Conservation (phyloP, 2,888 invertebrate species). For the Ethmia dodecea region DNA sequence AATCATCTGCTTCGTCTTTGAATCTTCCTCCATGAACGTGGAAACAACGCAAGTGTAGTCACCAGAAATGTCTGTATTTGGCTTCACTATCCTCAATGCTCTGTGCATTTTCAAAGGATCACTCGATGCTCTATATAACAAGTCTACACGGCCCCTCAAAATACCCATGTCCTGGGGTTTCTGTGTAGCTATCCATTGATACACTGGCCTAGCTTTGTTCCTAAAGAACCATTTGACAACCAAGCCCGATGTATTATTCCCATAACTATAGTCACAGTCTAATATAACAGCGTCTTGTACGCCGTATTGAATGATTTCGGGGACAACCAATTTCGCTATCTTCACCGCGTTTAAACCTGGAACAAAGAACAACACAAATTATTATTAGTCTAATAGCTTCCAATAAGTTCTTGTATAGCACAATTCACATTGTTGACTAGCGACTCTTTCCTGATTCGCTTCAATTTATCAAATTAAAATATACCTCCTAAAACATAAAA, state of each 20-base stretch:
- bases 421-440: too few species aligned
- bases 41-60: conserved; percentile 86
- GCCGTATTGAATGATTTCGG: conserved; percentile 79
- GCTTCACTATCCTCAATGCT: conserved; percentile 84
- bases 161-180: conserved; percentile 82
- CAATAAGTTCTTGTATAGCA: too few species aligned
- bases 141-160: conserved; percentile 75
- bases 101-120: conserved; percentile 83
- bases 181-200: conserved; percentile 86
- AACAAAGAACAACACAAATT: conserved; percentile 56
- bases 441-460: too few species aligned
- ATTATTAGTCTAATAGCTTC: too few species aligned
- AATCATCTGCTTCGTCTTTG: conserved; percentile 80
- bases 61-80: conserved; percentile 84
- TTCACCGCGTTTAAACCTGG: conserved; percentile 77
- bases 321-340: conserved; percentile 80
- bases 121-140: conserved; percentile 80
- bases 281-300: conserved; percentile 80
- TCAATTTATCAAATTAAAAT: too few species aligned
- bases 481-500: too few species aligned
- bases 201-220: conserved; percentile 81
- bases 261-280: conserved; percentile 84
- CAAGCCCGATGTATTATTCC: conserved; percentile 80
- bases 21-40: conserved; percentile 83
- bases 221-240: conserved; percentile 88